Evolutionary conservation across 1,140 invertebrate species (phyloP).

Genomic region (Trypoxylus dichotomus): DNA sequence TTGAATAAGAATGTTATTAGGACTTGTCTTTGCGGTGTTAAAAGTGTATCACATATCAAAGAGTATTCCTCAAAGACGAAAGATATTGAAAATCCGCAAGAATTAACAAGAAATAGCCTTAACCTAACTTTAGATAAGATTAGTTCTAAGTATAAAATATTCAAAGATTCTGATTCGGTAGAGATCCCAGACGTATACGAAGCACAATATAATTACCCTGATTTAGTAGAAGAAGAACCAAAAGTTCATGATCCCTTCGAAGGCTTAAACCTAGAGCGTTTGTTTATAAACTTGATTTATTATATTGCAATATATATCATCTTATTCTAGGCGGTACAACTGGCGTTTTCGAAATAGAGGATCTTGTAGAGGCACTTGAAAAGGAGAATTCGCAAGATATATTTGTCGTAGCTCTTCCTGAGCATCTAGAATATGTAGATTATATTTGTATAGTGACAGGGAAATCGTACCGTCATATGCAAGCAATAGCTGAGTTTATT

Average conservation of each 20-base stretch:
- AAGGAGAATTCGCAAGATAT: conserved; percentile 79
- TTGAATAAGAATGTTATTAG: not conserved
- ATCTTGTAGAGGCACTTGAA: conserved; percentile 75
- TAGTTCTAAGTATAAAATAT: conserved; percentile 42
- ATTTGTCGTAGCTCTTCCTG: conserved; percentile 77
- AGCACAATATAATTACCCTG: conserved; percentile 38
- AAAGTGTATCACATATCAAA: not conserved
- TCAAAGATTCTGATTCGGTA: conserved; percentile 42
- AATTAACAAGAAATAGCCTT: not conserved
- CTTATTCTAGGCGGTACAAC: conserved; percentile 38
- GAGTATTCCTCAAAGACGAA: not conserved
- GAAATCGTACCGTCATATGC: conserved; percentile 47
- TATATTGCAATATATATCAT: not conserved
- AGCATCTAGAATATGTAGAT: conserved; percentile 67
- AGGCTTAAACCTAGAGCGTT: conserved; percentile 44
- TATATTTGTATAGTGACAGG: conserved; percentile 47
- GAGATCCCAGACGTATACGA: conserved; percentile 44
- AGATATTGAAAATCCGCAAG: not conserved
- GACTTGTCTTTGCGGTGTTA: not conserved
- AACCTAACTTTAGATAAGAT: conserved; percentile 35
- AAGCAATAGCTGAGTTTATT: conserved; percentile 76
- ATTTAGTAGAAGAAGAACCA: conserved; percentile 34
- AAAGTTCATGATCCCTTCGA: conserved; percentile 34
- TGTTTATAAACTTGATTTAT: not conserved
- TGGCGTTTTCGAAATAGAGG: conserved; percentile 64